These are phyloP conservation scores for Peromyscus polionotus DNA, from an alignment of 2,113 vertebrate species.

Conservation along the genomic window DNA sequence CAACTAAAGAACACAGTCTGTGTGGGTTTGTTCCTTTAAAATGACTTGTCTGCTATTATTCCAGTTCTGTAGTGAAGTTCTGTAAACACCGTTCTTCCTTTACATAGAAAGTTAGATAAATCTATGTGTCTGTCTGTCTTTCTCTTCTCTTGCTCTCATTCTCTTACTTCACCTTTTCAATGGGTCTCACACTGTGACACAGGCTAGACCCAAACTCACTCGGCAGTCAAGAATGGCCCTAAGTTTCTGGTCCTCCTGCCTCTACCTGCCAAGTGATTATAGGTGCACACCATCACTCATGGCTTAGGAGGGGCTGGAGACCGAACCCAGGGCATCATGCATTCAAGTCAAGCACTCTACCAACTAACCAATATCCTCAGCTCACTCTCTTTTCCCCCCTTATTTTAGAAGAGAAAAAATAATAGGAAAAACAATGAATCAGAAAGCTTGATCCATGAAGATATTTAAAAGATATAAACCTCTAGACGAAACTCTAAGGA, in stretches of 20 bases:
- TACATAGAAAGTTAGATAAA: not conserved
- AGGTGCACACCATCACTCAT: not conserved
- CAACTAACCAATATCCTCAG: not conserved
- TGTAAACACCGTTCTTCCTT: not conserved
- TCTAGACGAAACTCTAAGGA: slow-evolving; percentile 34
- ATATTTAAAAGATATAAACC: not conserved
- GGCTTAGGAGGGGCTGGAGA: not conserved
- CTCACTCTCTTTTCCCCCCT: not conserved
- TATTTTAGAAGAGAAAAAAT: slow-evolving; percentile 43
- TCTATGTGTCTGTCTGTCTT: slow-evolving; percentile 1
- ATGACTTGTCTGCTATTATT: slow-evolving; percentile 20
- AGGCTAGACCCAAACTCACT: not conserved
- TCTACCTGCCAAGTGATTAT: not conserved
- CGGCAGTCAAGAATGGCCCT: not conserved
- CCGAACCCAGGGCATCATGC: not conserved
- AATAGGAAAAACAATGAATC: not conserved
- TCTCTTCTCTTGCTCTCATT: not conserved
- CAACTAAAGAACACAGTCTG: not conserved
- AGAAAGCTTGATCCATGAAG: slow-evolving; percentile 27
- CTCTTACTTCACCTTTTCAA: not conserved
- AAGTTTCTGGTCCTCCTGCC: not conserved
- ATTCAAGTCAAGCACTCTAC: not conserved
- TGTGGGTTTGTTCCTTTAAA: slow-evolving; percentile 33
- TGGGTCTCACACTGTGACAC: not conserved
- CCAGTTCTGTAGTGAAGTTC: not conserved